phyloP scores from a whole-genome alignment of 1,140 invertebrate genomes.

The Lepidurus packardi region DNA sequence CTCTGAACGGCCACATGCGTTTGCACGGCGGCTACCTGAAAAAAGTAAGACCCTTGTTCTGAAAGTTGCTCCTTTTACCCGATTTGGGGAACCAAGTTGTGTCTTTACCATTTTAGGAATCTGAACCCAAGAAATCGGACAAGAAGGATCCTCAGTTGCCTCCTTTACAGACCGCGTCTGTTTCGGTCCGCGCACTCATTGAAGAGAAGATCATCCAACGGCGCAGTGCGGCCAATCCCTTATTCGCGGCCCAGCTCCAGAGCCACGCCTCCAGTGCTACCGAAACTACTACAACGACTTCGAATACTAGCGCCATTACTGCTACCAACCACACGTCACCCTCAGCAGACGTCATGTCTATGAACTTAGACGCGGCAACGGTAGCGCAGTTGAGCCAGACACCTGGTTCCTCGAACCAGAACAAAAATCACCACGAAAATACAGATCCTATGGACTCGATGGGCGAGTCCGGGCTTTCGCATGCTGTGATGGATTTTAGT shows the following conservation, averaged over 20 bases:
- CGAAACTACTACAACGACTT: constrained; percentile 21
- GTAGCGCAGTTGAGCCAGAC: background rate
- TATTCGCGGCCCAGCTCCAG: constrained; percentile 32
- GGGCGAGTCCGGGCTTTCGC: background rate
- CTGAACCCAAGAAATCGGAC: constrained; percentile 46
- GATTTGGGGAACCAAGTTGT: constrained; percentile 39
- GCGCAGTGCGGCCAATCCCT: constrained; percentile 52
- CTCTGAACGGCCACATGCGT: constrained; percentile 94
- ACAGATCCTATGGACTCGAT: background rate
- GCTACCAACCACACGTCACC: background rate
- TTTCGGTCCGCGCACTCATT: constrained; percentile 77
- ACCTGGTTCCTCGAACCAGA: background rate
- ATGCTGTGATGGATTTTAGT: background rate
- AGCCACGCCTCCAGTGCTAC: constrained; percentile 19
- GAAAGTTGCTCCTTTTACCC: constrained; percentile 12
- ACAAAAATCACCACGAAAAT: background rate
- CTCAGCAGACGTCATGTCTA: background rate
- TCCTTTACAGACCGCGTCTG: constrained; percentile 77
- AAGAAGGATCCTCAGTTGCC: constrained; percentile 73
- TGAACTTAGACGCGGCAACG: background rate
- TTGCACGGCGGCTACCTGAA: constrained; percentile 94
- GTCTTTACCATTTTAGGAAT: constrained; percentile 28
- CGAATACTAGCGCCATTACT: background rate
- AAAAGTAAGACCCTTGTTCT: constrained; percentile 56
- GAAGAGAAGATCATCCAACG: constrained; percentile 88